phyloP scores from a whole-genome alignment of 2,797 vertebrate species.

The Enteromius anoplus region DNA sequence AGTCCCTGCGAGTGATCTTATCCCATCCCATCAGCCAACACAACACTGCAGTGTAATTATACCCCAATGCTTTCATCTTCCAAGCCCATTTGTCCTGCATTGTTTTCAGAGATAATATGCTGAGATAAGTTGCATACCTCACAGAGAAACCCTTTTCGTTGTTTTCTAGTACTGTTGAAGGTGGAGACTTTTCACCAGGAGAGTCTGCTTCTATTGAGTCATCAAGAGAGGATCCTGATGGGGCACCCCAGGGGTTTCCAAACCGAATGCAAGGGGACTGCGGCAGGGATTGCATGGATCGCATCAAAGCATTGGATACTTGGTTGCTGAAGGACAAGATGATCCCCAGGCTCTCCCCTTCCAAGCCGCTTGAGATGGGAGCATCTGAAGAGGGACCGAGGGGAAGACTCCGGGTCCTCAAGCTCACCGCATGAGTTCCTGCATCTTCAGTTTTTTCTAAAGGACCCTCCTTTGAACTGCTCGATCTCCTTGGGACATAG shows the following conservation, averaged over 20 bases:
- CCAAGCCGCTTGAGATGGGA: constrained; percentile 49
- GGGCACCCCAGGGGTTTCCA: constrained; percentile 60
- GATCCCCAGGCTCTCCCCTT: constrained; percentile 75
- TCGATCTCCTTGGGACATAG: constrained; percentile 52
- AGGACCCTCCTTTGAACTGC: constrained; percentile 58
- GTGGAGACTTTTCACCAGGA: constrained; percentile 36
- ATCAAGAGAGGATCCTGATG: constrained; percentile 54
- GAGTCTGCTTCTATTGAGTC: constrained; percentile 61
- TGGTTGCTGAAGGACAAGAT: constrained; percentile 90
- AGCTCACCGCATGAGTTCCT: constrained; percentile 60
- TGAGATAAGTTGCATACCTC: constrained; percentile 77
- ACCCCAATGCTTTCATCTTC: constrained; percentile 18
- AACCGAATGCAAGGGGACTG: constrained; percentile 64
- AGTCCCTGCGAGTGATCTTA: constrained; percentile 27
- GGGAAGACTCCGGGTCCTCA: constrained; percentile 81
- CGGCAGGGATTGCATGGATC: constrained; percentile 80
- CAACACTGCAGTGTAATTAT: constrained; percentile 13
- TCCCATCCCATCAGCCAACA: constrained; percentile 10
- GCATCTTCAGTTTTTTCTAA: constrained; percentile 33
- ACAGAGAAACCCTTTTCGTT: constrained; percentile 86
- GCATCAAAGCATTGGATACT: constrained; percentile 90
- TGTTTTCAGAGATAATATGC: constrained; percentile 9
- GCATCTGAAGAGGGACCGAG: constrained; percentile 73
- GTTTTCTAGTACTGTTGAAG: constrained; percentile 51
- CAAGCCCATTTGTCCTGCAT: background rate